Conservation (phyloP, 2,797 vertebrate genomes). For the Coendou prehensilis region DNA sequence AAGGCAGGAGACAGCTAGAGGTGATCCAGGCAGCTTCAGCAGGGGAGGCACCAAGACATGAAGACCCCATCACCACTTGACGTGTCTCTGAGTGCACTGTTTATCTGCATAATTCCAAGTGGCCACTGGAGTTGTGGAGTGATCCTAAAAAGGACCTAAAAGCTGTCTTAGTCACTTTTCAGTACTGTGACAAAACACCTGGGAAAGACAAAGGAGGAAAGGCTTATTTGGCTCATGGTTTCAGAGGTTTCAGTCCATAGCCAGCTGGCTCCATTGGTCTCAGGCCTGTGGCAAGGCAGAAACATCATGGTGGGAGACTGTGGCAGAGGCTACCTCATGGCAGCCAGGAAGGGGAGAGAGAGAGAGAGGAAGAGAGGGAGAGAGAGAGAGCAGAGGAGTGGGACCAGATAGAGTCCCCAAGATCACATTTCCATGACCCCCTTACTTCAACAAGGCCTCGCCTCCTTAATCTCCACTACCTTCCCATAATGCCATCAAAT, state of each 20-base stretch:
- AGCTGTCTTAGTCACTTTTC: neutral
- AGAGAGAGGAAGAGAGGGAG: no score
- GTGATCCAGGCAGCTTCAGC: neutral
- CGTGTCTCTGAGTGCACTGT: no score
- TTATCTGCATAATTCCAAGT: neutral
- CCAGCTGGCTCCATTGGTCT: neutral
- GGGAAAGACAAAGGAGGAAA: neutral
- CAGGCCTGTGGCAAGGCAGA: neutral
- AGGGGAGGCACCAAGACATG: neutral
- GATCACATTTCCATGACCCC: neutral
- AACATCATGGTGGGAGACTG: neutral
- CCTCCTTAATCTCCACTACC: neutral
- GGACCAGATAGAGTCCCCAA: neutral
- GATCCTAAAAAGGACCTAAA: neutral
- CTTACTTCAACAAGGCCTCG: neutral
- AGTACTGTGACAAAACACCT: neutral
- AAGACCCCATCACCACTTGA: neutral
- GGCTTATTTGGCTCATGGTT: neutral
- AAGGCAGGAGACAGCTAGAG: neutral
- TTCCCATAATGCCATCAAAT: neutral
- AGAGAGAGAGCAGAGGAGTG: neutral
- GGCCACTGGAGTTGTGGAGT: rapidly evolving
- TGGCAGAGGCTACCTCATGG: neutral
- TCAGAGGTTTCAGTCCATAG: neutral
- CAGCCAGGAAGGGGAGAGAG: neutral